These are phyloP conservation scores for Notoglanidium macrostoma DNA, from an alignment of 2,797 vertebrate species.

Conservation along the genomic window DNA sequence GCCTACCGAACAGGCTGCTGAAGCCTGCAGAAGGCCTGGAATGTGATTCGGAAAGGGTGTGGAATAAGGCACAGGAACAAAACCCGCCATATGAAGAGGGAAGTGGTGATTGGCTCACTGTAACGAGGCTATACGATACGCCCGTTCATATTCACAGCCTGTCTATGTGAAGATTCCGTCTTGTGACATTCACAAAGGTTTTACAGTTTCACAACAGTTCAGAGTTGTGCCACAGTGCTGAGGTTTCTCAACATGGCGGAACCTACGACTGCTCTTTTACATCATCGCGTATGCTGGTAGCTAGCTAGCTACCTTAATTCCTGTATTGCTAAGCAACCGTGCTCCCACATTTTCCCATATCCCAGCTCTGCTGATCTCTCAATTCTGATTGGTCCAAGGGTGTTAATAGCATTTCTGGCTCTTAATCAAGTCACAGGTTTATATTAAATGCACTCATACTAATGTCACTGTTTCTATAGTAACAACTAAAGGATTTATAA, in stretches of 20 bases:
- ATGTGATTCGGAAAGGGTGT: background rate
- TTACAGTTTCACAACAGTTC: background rate
- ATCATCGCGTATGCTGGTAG: background rate
- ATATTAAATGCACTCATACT: background rate
- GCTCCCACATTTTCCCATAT: background rate
- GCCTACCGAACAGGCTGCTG: background rate
- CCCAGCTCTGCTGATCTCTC: background rate
- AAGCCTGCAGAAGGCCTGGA: background rate
- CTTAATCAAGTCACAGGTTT: background rate
- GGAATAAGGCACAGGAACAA: background rate
- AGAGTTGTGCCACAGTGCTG: background rate
- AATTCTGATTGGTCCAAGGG: background rate
- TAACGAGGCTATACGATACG: background rate
- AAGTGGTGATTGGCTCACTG: background rate
- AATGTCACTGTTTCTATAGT: too few relatives aligned
- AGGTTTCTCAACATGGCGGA: background rate
- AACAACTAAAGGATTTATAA: background rate
- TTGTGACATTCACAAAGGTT: background rate
- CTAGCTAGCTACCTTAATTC: background rate
- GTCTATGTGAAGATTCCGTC: background rate
- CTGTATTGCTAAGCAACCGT: background rate
- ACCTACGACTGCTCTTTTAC: background rate
- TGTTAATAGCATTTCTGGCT: background rate
- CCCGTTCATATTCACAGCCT: background rate
- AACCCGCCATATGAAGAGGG: too few relatives aligned